These are phyloP conservation scores for Mesodorylaimus sp. DNA, from an alignment of 2,888 invertebrate species.

Conservation along the genomic window DNA sequence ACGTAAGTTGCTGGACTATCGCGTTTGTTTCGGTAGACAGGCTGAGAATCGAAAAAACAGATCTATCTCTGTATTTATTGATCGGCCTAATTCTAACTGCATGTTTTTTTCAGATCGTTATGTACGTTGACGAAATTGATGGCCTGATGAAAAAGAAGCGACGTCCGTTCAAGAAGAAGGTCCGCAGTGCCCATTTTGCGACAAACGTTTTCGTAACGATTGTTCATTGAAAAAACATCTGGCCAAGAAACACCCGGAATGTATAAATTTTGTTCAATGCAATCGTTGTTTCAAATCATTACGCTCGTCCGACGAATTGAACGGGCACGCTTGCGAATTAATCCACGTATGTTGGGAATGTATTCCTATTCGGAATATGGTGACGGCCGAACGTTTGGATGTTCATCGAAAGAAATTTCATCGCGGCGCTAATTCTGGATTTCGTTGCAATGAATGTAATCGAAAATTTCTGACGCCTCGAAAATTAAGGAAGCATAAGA, in stretches of 20 bases:
- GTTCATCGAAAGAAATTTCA: conserved; percentile 14
- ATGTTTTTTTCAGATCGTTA: conserved; percentile 18
- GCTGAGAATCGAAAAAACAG: too few relatives aligned
- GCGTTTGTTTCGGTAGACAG: too few relatives aligned
- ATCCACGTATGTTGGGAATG: conserved; percentile 27
- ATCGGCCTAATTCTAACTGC: too few relatives aligned
- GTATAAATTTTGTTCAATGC: conserved; percentile 25
- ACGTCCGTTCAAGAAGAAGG: conserved; percentile 23
- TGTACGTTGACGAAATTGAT: conserved; percentile 18
- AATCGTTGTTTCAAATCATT: conserved; percentile 24
- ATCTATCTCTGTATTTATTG: too few relatives aligned
- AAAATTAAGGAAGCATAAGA: conserved; percentile 28
- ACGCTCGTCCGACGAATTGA: background rate
- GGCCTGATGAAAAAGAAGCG: conserved; percentile 14
- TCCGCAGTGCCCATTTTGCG: conserved; percentile 31
- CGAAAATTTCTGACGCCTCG: conserved; percentile 27
- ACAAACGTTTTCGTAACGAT: conserved; percentile 29
- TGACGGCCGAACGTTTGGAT: conserved; percentile 16
- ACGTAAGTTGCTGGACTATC: too few relatives aligned
- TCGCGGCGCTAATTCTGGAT: conserved; percentile 23
- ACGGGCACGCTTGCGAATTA: conserved; percentile 17
- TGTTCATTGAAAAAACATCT: conserved; percentile 26
- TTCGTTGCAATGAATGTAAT: conserved; percentile 25
- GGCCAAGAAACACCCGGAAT: conserved; percentile 25
- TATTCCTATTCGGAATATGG: conserved; percentile 25